Evolutionary conservation across 2,888 invertebrate genomes (phyloP), one percentile per base, ranked within the genome.

Genomic region (Latrodectus elegans): DNA sequence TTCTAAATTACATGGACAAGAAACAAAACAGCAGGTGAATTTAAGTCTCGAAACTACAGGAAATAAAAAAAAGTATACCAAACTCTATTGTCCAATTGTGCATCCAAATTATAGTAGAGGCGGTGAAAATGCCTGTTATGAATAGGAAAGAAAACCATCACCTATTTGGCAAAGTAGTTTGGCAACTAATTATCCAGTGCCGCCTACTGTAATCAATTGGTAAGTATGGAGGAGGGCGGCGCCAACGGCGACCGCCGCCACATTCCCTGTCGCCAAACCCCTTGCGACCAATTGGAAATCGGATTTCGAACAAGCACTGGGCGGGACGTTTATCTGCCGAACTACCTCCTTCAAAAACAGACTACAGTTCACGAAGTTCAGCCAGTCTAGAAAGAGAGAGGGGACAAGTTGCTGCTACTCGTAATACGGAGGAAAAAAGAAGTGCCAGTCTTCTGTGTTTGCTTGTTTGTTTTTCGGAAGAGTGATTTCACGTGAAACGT

Each of bases 191-290:
- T 85, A 85, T 80, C 80, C 55, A 51, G 85, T 55, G 80, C 79
- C 85, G 85, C 85, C 85, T 85, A 64, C 85, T 67, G 70, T 80
- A 85, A 85, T 85, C 85, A 85, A 85, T 85, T 80, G 85, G 75
- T 76, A 83, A 83, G 76, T 71, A 75, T 68, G 55, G 60, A 76
- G 83, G 75, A 80, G 85, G 85, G 85, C 85, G 85, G 85, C 85
- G 85, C 85, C 85, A 85, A 80, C 79, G 85, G 85, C 85, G 85
- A 85, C 67, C 85, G 85, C 85, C 85, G 70, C 68, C 71, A 55
- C 51, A 55, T 75, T 64, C 67, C 70, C 79, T 79, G 85, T 85
- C 85, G 85, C 85, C 85, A 85, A 85, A 80, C 73, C 80, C 64
- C 65, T 68, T 79, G 78, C 85, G 74, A 85, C 85, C 85, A 85